phyloP scores from a whole-genome alignment of 2,113 vertebrate species.

The Oxygymnocypris stewartii region DNA sequence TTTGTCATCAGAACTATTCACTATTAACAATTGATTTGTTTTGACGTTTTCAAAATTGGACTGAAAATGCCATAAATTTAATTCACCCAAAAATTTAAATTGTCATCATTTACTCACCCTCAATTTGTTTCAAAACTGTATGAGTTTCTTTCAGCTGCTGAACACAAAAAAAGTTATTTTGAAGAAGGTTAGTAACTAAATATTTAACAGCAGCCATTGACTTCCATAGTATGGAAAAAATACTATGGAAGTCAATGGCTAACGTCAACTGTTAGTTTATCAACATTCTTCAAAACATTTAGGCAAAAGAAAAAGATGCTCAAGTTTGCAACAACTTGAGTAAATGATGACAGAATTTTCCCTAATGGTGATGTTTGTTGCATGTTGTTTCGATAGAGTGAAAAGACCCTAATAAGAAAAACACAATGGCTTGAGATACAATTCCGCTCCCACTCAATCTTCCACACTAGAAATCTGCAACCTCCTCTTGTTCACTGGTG shows the following conservation, averaged over 20 bases:
- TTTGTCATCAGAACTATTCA: neutral
- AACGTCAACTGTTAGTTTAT: neutral
- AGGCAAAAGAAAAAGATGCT: neutral
- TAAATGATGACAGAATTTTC: neutral
- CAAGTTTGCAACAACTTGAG: neutral
- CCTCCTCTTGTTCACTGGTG: slow-evolving; percentile 58
- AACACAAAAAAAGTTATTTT: neutral
- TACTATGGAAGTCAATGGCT: neutral
- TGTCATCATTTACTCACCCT: neutral
- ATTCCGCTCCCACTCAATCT: slow-evolving; percentile 36
- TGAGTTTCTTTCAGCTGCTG: neutral
- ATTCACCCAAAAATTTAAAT: neutral
- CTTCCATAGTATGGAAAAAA: neutral
- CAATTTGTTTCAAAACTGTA: neutral
- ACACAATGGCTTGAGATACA: slow-evolving; percentile 50
- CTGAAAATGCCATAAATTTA: neutral
- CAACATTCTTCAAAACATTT: neutral
- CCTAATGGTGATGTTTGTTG: neutral
- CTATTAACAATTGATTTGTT: neutral
- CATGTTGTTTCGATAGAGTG: slow-evolving; percentile 5
- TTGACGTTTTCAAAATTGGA: neutral
- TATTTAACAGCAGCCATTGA: neutral
- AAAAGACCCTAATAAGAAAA: slow-evolving; percentile 55
- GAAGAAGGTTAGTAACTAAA: neutral
- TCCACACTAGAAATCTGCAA: slow-evolving; percentile 53